Evolutionary conservation across 2,113 vertebrate genomes (phyloP), one percentile per base, ranked within the genome.

Genomic region (Capricornis sumatraensis): DNA sequence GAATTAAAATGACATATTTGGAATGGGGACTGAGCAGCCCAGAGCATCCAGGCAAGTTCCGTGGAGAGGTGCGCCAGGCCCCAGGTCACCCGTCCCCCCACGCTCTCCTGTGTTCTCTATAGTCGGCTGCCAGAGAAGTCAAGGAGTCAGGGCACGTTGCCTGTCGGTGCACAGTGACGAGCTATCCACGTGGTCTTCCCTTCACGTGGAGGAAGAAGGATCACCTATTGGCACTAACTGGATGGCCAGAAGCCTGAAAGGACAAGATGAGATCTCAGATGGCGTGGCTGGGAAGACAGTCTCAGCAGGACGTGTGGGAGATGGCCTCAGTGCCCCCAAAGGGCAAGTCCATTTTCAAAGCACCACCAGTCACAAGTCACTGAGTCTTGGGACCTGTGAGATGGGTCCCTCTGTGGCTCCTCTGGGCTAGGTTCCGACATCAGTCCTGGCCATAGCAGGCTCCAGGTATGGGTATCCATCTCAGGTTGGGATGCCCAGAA

Each of bases 151-250:
- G 16, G 23, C 43, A 28, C 81, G 4, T 58, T 14, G 2, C 4
- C 40, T 79, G 92, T 9, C 2, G 47, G 67, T 58, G 57, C 67
- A 27, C 12, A 6, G 57, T 25, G 2, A 5, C 2, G 62, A 57
- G 25, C 33, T 23, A 2, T 3, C 23, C 33, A 33, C 28, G 0
- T 50, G 47, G 47, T 40, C 67, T 2, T 57, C 43, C 81, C 91
- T 5, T 86, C 40, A 0, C 2, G 1, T 0, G 67, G 40, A 67
- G 40, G 79, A 71, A n/a, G 81, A 45, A 67, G 71, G 17, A 23
- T 8, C 2, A 14, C 4, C 3, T 2, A 2, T 28, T 3, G 2
- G 50, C 67, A 6, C 52, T 23, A 23, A 45, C 43, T 71, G 25
- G 40, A 5, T 7, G 71, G 30, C 57, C 83, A 40, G 57, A 33